Evolutionary conservation across 2,797 vertebrate genomes (phyloP).

Genomic region (Alosa sapidissima): DNA sequence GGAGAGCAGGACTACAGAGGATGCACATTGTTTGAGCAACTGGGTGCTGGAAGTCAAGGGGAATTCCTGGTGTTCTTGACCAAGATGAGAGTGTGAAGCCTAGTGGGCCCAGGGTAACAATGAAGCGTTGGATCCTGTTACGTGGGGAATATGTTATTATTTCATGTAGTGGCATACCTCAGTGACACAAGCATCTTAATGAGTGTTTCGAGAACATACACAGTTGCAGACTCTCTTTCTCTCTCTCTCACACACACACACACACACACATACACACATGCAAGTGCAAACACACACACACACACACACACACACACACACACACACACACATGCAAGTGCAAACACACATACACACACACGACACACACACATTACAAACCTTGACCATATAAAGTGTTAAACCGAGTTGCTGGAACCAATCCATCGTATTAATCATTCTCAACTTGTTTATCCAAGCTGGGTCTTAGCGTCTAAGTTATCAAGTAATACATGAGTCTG

Average conservation of each 20-base stretch:
- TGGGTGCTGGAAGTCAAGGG: background rate
- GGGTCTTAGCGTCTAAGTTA: slow-evolving; percentile 14
- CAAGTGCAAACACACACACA: background rate
- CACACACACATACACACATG: background rate
- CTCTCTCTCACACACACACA: background rate
- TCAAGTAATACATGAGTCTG: background rate
- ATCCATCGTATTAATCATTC: slow-evolving; percentile 1
- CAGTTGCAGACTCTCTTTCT: background rate
- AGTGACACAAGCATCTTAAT: slow-evolving; percentile 8
- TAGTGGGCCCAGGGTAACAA: background rate
- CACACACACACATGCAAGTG: background rate
- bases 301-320: background rate
- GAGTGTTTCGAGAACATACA: slow-evolving; percentile 2
- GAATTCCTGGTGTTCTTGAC: slow-evolving; percentile 18
- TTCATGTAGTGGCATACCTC: slow-evolving; percentile 18
- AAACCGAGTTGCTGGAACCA: background rate
- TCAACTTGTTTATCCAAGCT: background rate
- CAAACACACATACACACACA: background rate
- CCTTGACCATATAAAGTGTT: slow-evolving; percentile 20
- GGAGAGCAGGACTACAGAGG: background rate
- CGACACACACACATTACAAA: background rate
- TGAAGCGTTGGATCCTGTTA: background rate
- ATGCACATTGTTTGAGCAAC: background rate
- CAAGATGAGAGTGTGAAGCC: background rate
- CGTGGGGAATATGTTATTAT: slow-evolving; percentile 1